These are phyloP conservation scores for Hippocampus kuda DNA, from an alignment of 2,797 vertebrate species.

Conservation along the genomic window DNA sequence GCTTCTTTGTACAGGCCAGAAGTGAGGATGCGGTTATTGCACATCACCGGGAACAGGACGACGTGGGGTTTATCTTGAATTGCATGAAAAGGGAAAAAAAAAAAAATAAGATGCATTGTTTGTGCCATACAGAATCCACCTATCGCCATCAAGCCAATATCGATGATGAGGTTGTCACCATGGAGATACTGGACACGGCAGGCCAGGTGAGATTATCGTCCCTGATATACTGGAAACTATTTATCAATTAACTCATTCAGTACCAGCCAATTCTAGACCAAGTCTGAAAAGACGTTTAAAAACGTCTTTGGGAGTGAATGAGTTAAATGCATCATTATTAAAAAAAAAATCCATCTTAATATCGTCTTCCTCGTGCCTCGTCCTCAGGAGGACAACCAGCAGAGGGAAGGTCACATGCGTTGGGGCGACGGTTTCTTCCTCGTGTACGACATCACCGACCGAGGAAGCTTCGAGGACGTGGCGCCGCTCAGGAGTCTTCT, in stretches of 20 bases:
- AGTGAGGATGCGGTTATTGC: conserved; percentile 21
- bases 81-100: background rate
- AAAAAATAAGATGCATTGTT: background rate
- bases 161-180: conserved; percentile 89
- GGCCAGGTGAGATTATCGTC: conserved; percentile 78
- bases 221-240: background rate
- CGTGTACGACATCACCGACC: conserved; percentile 96
- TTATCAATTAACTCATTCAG: too few species aligned
- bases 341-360: too few species aligned
- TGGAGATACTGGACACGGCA: conserved; percentile 97
- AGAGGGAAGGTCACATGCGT: conserved; percentile 87
- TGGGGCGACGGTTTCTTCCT: conserved; percentile 94
- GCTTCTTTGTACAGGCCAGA: conserved; percentile 13
- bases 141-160: conserved; percentile 94
- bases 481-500: conserved; percentile 79
- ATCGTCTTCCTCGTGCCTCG: background rate
- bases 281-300: too few species aligned
- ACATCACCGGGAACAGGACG: too few species aligned
- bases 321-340: too few species aligned
- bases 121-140: conserved; percentile 80
- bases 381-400: conserved; percentile 82
- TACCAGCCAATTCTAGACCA: too few species aligned
- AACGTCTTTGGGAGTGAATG: too few species aligned
- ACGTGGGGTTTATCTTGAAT: too few species aligned
- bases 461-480: conserved; percentile 91